These are phyloP conservation scores for Pachycephus smyrnensis DNA, from an alignment of 2,888 invertebrate species.

Conservation along the genomic window DNA sequence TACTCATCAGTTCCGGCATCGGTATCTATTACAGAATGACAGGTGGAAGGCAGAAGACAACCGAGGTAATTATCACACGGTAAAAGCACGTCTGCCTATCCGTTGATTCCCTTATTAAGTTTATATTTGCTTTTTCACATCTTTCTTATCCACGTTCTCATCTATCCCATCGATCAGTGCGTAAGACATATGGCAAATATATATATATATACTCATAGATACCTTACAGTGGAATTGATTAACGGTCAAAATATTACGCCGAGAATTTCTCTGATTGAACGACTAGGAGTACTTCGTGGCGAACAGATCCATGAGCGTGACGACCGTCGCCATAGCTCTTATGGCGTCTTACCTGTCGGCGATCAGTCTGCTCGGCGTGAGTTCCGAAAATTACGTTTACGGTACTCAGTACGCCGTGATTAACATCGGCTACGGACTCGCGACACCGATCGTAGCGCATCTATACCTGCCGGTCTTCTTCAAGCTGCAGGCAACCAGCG, in stretches of 20 bases:
- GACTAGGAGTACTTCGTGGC: slow-evolving; percentile 84
- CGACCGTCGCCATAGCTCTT: slow-evolving; percentile 86
- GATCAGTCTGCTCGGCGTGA: slow-evolving; percentile 86
- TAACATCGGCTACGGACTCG: slow-evolving; percentile 82
- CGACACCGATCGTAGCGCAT: slow-evolving; percentile 82
- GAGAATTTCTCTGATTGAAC: not conserved
- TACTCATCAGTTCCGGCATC: slow-evolving; percentile 79
- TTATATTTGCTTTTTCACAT: not conserved
- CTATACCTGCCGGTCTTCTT: slow-evolving; percentile 88
- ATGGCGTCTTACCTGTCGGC: slow-evolving; percentile 95
- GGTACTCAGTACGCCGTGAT: slow-evolving; percentile 87
- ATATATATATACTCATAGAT: no score
- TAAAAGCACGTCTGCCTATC: not conserved
- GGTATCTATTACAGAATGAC: slow-evolving; percentile 87
- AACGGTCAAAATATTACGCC: not conserved
- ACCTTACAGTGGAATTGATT: no score
- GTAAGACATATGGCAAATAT: no score
- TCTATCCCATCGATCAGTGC: not conserved
- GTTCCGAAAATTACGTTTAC: slow-evolving; percentile 86
- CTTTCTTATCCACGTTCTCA: not conserved
- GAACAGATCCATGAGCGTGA: slow-evolving; percentile 81
- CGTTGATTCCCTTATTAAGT: not conserved
- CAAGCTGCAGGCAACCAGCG: slow-evolving; percentile 82
- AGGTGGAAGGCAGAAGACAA: slow-evolving; percentile 85
- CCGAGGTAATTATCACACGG: slow-evolving; percentile 70